Conservation (phyloP, 2,888 invertebrate species). For the Chymomyza fuscimana region DNA sequence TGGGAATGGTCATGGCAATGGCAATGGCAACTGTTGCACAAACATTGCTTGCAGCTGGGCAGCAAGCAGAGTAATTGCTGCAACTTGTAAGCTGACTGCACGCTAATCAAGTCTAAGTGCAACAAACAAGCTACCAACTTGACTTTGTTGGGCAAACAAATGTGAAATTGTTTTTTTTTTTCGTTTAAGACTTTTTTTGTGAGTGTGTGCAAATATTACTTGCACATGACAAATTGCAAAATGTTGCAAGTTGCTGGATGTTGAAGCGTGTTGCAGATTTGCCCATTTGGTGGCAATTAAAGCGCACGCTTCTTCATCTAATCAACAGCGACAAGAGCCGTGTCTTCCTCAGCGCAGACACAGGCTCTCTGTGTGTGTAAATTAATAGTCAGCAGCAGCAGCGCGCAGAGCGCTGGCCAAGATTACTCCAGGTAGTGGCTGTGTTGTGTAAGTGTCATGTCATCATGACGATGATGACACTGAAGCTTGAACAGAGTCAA, state of each 20-base stretch:
- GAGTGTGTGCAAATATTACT: slow-evolving; percentile 57
- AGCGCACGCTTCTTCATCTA: slow-evolving; percentile 75
- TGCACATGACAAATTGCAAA: slow-evolving; percentile 69
- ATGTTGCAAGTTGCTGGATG: slow-evolving; percentile 1
- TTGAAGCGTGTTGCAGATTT: slow-evolving; percentile 68
- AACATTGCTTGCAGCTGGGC: slow-evolving; percentile 30
- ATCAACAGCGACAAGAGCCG: slow-evolving; percentile 58
- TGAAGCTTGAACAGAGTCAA: slow-evolving; percentile 25
- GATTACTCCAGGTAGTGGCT: slow-evolving; percentile 3
- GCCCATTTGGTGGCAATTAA: slow-evolving; percentile 71
- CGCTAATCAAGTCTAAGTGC: slow-evolving; percentile 74
- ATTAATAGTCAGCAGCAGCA: slow-evolving; percentile 74
- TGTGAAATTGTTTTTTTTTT: slow-evolving; percentile 67
- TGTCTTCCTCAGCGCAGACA: slow-evolving; percentile 35
- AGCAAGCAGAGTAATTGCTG: slow-evolving; percentile 50
- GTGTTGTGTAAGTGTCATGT: slow-evolving; percentile 70
- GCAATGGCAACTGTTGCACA: background rate
- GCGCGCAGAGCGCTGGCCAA: slow-evolving; percentile 32
- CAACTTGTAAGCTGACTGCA: slow-evolving; percentile 39
- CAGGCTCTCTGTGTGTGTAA: slow-evolving; percentile 68
- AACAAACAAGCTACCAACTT: slow-evolving; percentile 61
- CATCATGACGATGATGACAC: slow-evolving; percentile 71
- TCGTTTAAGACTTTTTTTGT: background rate
- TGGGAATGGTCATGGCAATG: background rate
- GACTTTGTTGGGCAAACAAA: slow-evolving; percentile 65